Conservation (phyloP, 2,888 invertebrate species). For the Brenthis daphne region DNA sequence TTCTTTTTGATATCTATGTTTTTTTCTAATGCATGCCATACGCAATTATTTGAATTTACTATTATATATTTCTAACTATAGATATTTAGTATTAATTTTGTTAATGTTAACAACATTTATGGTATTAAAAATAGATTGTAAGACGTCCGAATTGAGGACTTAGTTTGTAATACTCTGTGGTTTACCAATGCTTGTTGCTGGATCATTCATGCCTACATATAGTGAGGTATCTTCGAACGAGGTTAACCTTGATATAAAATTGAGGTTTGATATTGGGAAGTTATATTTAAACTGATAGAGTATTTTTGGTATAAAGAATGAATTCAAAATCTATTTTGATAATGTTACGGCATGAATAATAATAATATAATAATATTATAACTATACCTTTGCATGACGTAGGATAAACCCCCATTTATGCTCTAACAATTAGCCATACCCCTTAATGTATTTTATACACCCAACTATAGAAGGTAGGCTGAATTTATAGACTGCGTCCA, state of each 20-base stretch:
- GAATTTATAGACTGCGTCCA: slow-evolving; percentile 42
- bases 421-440: slow-evolving; percentile 9
- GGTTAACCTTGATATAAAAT: background rate
- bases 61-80: no score
- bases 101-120: background rate
- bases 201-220: background rate
- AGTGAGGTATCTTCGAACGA: slow-evolving; percentile 3
- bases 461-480: slow-evolving; percentile 34
- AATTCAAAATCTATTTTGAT: background rate
- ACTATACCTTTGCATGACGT: background rate
- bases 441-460: slow-evolving; percentile 8
- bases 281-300: background rate
- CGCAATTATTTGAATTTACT: no score
- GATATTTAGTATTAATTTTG: background rate
- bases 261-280: slow-evolving; percentile 6
- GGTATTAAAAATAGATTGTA: slow-evolving; percentile 2
- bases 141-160: slow-evolving; percentile 1
- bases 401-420: background rate
- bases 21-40: no score
- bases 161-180: background rate
- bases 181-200: background rate
- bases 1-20: no score
- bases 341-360: background rate
- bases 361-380: background rate
- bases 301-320: slow-evolving; percentile 2